phyloP scores from a whole-genome alignment of 2,797 vertebrate species.

The Muraenolepis orangiensis region DNA sequence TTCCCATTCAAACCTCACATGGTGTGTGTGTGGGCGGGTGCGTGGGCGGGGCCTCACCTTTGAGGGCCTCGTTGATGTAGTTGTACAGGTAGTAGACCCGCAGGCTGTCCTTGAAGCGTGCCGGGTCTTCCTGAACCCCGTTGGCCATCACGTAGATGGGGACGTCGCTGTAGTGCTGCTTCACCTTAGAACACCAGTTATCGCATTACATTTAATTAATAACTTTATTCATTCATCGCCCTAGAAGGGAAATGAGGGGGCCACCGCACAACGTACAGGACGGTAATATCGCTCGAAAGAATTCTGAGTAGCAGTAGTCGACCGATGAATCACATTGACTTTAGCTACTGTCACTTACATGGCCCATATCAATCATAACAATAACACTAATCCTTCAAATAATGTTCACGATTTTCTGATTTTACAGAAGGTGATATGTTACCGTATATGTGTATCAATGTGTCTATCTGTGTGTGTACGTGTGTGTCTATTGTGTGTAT shows the following conservation, averaged over 20 bases:
- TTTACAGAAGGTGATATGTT: neutral
- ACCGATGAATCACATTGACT: neutral
- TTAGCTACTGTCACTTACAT: neutral
- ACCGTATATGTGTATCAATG: no score
- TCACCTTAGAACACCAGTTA: conserved; percentile 47
- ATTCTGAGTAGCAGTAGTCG: no score
- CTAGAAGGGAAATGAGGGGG: neutral
- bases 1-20: no score
- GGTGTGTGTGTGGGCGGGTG: neutral
- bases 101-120: conserved; percentile 80
- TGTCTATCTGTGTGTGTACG: neutral
- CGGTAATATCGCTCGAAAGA: no score
- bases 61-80: conserved; percentile 94
- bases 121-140: conserved; percentile 84
- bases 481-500: neutral
- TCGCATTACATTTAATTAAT: no score
- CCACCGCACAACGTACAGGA: no score
- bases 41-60: conserved; percentile 75
- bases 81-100: conserved; percentile 88
- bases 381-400: neutral
- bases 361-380: neutral
- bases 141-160: conserved; percentile 88
- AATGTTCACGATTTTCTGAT: neutral
- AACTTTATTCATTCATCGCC: no score
- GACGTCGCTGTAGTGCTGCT: conserved; percentile 76